Conservation (phyloP, 2,113 vertebrate species). For the Tretioscincus oriximinensis region DNA sequence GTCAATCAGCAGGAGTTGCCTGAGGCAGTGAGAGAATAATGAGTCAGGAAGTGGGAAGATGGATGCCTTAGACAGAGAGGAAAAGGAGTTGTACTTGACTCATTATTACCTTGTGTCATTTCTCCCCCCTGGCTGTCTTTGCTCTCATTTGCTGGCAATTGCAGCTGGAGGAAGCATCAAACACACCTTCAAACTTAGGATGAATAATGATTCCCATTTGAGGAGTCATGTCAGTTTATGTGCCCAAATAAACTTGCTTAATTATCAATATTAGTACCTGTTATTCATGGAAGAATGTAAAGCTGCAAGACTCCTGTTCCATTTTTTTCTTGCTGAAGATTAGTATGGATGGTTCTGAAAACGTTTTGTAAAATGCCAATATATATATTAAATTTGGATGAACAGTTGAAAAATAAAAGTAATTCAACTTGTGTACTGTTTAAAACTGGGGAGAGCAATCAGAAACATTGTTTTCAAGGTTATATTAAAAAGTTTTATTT, state of each 20-base stretch:
- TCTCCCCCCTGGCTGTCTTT: neutral
- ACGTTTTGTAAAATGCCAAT: no score
- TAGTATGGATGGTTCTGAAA: no score
- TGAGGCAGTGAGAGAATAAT: neutral
- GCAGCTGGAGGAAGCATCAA: neutral
- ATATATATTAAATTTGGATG: no score
- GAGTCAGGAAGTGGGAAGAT: slow-evolving; percentile 10
- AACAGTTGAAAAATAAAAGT: no score
- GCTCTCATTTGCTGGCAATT: neutral
- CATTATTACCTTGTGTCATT: neutral
- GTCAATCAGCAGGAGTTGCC: neutral
- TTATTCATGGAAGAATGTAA: neutral
- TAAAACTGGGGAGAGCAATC: no score
- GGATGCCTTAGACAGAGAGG: neutral
- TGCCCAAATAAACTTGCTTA: neutral
- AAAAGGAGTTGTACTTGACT: neutral
- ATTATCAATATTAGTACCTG: neutral
- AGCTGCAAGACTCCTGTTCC: no score
- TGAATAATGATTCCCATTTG: neutral
- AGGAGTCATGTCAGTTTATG: neutral
- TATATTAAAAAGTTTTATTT: no score
- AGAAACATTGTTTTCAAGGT: no score
- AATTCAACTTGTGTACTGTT: no score
- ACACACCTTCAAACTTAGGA: neutral
- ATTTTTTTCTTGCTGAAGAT: no score